Percentiles rank a stretch among this genome's conserved stretches.
phyloP scores from a whole-genome alignment of 2,797 vertebrate species.

The Premnoplex brunnescens region DNA sequence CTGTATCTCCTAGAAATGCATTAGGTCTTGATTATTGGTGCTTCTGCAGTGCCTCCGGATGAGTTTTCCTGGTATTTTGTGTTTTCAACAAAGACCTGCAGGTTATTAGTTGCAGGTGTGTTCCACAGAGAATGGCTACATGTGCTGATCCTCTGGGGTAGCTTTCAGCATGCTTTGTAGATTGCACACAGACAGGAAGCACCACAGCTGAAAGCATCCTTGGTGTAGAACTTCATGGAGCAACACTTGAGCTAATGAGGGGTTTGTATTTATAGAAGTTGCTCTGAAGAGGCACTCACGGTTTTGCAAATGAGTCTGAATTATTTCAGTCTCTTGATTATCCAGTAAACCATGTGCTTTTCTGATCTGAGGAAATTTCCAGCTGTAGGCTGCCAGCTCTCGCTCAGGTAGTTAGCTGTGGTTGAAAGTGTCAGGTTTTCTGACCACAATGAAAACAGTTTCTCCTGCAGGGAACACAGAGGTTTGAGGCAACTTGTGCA shows the following conservation, averaged over 20 bases:
- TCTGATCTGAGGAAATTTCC: not conserved
- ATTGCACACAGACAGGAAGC: not conserved
- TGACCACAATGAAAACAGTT: not conserved
- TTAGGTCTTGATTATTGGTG: not conserved
- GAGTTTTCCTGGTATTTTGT: not conserved
- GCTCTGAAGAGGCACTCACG: not conserved
- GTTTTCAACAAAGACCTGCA: not conserved
- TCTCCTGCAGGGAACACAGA: not conserved
- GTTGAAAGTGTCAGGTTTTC: not conserved
- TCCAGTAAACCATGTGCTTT: not conserved
- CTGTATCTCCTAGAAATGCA: not conserved
- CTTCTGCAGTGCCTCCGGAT: not conserved
- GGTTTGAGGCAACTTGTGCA: not conserved
- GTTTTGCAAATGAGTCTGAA: not conserved
- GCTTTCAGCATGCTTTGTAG: not conserved
- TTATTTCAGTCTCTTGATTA: not conserved
- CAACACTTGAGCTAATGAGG: not conserved
- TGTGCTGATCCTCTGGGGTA: not conserved
- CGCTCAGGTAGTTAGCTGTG: not conserved
- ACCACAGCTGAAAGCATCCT: not conserved
- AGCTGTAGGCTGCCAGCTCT: not conserved
- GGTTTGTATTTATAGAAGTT: not conserved
- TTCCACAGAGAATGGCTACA: not conserved
- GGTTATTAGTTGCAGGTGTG: not conserved
- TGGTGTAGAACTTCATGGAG: not conserved